A percentile compares a stretch with the other conserved stretches of the same genome.
Evolutionary conservation across 1,140 invertebrate genomes (phyloP).

Genomic region (Mactra quadrangularis): DNA sequence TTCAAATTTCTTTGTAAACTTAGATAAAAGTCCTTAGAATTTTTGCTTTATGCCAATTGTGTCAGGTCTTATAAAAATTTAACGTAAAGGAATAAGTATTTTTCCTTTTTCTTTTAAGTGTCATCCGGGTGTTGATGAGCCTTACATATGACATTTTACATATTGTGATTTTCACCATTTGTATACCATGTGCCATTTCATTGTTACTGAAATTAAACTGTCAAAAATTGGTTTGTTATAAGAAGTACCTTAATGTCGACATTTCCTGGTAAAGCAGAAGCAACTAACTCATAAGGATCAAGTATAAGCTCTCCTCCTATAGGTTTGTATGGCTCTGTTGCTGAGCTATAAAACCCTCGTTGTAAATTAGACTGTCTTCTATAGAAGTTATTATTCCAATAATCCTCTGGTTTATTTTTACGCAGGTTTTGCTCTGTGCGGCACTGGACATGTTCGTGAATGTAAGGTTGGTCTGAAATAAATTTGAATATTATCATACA

Average conservation of each 20-base stretch:
- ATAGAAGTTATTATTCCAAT: constrained; percentile 34
- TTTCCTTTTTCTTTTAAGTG: no score
- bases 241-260: constrained; percentile 36
- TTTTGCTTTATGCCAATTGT: no score
- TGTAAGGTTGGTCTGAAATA: constrained; percentile 20
- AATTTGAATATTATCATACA: neutral
- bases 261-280: constrained; percentile 31
- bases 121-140: no score
- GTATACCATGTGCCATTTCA: no score
- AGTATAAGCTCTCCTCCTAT: constrained; percentile 48
- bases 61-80: no score
- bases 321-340: constrained; percentile 35
- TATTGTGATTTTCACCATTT: no score
- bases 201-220: no score
- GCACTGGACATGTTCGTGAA: constrained; percentile 33
- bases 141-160: no score
- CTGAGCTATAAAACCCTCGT: constrained; percentile 32
- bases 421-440: constrained; percentile 36
- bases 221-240: no score
- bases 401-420: constrained; percentile 45
- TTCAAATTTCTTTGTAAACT: no score
- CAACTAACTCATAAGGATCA: constrained; percentile 37
- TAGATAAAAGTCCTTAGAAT: no score
- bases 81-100: no score
- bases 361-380: constrained; percentile 34